These are phyloP conservation scores for Grammomys surdaster DNA, from an alignment of 2,113 vertebrate genomes.

Conservation along the genomic window DNA sequence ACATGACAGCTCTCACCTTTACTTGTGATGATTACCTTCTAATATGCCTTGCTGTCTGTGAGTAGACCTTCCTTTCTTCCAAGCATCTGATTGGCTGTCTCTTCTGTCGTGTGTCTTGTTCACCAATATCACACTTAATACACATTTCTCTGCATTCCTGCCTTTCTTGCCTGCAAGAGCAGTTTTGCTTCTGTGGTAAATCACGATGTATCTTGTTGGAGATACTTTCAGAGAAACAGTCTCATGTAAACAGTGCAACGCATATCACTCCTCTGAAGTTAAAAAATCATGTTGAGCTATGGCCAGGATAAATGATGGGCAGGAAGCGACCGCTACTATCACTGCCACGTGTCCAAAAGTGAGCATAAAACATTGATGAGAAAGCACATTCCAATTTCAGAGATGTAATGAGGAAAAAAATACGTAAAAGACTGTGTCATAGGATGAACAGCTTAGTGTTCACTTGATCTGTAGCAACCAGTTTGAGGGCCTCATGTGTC, in stretches of 20 bases:
- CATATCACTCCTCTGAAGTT: not conserved
- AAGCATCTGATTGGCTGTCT: not conserved
- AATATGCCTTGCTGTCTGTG: not conserved
- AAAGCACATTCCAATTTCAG: constrained; percentile 1
- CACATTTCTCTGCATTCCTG: not conserved
- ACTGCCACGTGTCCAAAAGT: not conserved
- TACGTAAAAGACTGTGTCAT: not conserved
- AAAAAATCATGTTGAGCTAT: not conserved
- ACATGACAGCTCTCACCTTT: not conserved
- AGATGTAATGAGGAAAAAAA: not conserved
- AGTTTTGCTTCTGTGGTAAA: not conserved
- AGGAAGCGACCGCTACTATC: not conserved
- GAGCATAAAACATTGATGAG: not conserved
- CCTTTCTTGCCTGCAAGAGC: not conserved
- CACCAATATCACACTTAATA: not conserved
- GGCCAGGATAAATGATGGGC: not conserved
- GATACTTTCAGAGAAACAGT: constrained; percentile 20
- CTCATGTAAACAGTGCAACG: not conserved
- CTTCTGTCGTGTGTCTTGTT: not conserved
- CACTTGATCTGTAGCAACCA: not conserved
- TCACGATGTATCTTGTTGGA: not conserved
- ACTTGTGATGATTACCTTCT: not conserved
- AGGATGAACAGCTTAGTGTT: not conserved
- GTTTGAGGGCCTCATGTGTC: not conserved
- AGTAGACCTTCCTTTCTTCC: not conserved